A percentile compares a stretch with the other conserved stretches of the same genome.
These are phyloP conservation scores for Progne subis DNA, from an alignment of 2,113 vertebrate genomes.

Conservation along the genomic window DNA sequence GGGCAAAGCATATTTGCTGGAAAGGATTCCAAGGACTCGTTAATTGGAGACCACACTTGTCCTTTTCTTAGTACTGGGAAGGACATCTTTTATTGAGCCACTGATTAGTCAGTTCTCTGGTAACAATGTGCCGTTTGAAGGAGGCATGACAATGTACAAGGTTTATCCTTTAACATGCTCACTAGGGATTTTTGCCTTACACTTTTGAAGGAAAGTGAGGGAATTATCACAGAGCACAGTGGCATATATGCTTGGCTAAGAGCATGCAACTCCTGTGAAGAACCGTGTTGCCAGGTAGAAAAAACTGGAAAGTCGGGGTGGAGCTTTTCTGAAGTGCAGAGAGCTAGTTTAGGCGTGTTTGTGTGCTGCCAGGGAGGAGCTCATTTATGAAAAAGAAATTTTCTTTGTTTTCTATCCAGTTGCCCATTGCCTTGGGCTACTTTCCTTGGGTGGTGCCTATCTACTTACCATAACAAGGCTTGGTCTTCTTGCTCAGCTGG, in stretches of 20 bases:
- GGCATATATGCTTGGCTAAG: background rate
- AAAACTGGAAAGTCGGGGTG: background rate
- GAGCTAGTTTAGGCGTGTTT: slow-evolving; percentile 38
- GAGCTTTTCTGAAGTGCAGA: background rate
- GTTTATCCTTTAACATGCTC: background rate
- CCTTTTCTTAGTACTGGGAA: background rate
- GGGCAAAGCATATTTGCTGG: background rate
- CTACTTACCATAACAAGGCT: slow-evolving; percentile 27
- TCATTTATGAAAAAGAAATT: slow-evolving; percentile 30
- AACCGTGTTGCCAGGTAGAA: background rate
- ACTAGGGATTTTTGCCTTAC: background rate
- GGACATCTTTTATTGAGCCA: background rate
- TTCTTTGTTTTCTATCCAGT: slow-evolving; percentile 63
- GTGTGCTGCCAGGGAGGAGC: background rate
- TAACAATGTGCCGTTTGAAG: background rate
- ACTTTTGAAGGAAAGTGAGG: background rate
- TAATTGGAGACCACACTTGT: background rate
- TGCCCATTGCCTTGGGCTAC: slow-evolving; percentile 13
- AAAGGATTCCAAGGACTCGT: background rate
- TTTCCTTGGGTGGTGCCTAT: slow-evolving; percentile 37
- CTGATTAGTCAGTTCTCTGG: background rate
- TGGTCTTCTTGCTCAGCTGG: background rate
- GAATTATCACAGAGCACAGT: background rate
- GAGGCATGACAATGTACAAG: background rate
- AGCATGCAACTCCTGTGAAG: background rate